Evolutionary conservation across 2,797 vertebrate genomes (phyloP).

Genomic region (Sebastes hubbsi): DNA sequence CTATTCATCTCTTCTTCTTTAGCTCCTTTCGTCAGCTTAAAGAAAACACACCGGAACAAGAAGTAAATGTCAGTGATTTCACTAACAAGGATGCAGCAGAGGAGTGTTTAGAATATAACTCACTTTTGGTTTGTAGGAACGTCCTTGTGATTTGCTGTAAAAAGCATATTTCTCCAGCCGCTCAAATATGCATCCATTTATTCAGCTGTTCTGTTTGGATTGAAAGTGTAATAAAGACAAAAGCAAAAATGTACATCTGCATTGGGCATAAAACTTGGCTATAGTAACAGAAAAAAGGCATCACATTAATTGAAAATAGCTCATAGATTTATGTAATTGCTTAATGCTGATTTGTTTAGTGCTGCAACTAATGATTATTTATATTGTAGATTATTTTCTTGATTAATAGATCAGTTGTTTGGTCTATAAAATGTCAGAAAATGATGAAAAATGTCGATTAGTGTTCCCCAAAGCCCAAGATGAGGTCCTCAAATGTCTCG

Average conservation of each 20-base stretch:
- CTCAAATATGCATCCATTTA: conserved; percentile 13
- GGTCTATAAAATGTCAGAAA: no score
- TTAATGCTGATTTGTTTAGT: background rate
- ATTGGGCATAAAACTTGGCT: background rate
- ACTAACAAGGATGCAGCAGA: conserved; percentile 19
- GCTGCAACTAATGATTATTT: no score
- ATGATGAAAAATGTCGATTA: no score
- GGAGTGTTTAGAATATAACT: conserved; percentile 35
- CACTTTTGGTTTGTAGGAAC: background rate
- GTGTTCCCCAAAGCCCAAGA: no score
- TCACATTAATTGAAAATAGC: background rate
- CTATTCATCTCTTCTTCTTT: conserved; percentile 52
- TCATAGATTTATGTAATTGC: background rate
- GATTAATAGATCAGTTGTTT: no score
- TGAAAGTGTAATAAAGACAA: background rate
- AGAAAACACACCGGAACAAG: conserved; percentile 19
- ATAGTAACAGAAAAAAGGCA: background rate
- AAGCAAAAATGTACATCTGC: background rate
- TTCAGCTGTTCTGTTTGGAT: conserved; percentile 3
- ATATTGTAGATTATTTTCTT: no score
- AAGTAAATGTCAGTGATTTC: conserved; percentile 19
- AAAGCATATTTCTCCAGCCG: background rate
- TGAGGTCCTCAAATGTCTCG: no score
- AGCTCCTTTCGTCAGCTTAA: background rate
- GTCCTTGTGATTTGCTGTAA: conserved; percentile 38